These are phyloP conservation scores for Pituophis catenifer DNA, from an alignment of 2,113 vertebrate species.

Conservation along the genomic window DNA sequence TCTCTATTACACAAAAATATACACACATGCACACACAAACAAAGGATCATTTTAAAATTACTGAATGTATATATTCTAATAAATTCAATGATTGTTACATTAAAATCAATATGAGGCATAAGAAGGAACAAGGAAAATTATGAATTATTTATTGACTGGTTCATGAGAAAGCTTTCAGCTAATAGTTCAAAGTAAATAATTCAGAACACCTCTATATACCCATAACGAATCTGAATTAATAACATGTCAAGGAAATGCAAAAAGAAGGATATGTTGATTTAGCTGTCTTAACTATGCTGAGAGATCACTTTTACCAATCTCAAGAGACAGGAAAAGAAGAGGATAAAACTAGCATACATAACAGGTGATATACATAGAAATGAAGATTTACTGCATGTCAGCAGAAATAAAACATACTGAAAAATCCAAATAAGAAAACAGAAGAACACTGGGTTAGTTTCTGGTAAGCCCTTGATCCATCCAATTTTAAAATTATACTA, in stretches of 20 bases:
- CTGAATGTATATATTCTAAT: not conserved
- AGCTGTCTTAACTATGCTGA: not conserved
- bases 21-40: not conserved
- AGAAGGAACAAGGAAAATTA: slow-evolving; percentile 22
- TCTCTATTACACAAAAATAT: not conserved
- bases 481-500: not conserved
- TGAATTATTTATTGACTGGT: slow-evolving; percentile 19
- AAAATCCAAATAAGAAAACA: not conserved
- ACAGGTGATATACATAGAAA: slow-evolving; percentile 1
- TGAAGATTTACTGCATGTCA: not conserved
- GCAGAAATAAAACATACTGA: not conserved
- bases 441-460: not conserved
- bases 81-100: not conserved
- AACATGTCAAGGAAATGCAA: not conserved
- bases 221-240: not conserved
- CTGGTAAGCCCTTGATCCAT: not conserved
- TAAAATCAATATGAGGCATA: not conserved
- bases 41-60: not conserved
- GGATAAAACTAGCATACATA: not conserved
- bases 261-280: not conserved
- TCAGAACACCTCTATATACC: not conserved
- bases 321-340: not conserved
- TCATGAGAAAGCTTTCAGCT: slow-evolving; percentile 15
- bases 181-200: not conserved
- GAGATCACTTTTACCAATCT: slow-evolving; percentile 20